Evolutionary conservation across 2,797 vertebrate genomes (phyloP).

Genomic region (Fringilla coelebs): DNA sequence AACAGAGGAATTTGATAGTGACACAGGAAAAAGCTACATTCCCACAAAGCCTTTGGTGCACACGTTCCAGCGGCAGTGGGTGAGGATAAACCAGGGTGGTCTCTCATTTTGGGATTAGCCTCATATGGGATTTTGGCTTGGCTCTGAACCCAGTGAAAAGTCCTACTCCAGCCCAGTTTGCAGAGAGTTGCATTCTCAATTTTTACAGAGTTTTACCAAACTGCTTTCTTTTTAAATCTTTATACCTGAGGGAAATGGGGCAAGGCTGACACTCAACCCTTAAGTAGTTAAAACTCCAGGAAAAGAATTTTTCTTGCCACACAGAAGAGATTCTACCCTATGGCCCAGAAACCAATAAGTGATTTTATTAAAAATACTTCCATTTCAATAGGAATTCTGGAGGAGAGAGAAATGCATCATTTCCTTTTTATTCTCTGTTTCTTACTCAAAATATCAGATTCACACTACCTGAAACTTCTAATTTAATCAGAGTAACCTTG

Average conservation of each 20-base stretch:
- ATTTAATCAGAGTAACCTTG: neutral
- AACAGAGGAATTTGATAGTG: constrained; percentile 17
- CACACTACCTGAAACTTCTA: neutral
- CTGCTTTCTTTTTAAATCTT: neutral
- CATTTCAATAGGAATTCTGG: neutral
- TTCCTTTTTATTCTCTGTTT: neutral
- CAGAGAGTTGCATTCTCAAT: neutral
- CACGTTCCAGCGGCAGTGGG: neutral
- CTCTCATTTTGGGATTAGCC: neutral
- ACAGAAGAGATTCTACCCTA: neutral
- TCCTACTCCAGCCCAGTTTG: neutral
- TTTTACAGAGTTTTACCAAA: neutral
- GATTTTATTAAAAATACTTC: neutral
- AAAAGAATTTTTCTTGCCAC: neutral
- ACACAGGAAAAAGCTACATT: constrained; percentile 7
- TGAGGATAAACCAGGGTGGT: neutral
- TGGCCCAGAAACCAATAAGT: neutral
- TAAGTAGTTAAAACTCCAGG: neutral
- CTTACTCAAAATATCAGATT: neutral
- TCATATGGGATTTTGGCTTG: neutral
- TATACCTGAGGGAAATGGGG: neutral
- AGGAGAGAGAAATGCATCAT: neutral
- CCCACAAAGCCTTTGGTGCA: neutral
- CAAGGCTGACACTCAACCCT: neutral
- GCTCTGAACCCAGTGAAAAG: constrained; percentile 1